A percentile compares a stretch with the other conserved stretches of the same genome.
Evolutionary conservation across 2,888 invertebrate species (phyloP).

Genomic region (Deladenus siricidicola): DNA sequence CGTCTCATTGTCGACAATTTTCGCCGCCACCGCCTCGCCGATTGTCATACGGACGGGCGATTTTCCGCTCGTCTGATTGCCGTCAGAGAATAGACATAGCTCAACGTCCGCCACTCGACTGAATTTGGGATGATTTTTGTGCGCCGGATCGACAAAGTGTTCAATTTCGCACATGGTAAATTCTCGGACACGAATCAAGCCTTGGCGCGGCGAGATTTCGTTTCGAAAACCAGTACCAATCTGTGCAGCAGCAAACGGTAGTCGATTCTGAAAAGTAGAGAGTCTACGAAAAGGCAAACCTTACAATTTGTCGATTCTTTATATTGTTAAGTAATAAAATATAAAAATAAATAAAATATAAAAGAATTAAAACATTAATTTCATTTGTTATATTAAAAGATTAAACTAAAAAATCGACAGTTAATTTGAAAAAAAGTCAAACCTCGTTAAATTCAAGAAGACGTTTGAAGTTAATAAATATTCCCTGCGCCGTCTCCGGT

Average conservation of each 20-base stretch:
- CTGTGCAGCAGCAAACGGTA: constrained; percentile 94
- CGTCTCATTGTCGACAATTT: constrained; percentile 88
- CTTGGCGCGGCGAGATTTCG: constrained; percentile 85
- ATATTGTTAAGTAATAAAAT: neutral
- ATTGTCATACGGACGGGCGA: constrained; percentile 61
- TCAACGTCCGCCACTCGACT: constrained; percentile 64
- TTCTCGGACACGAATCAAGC: constrained; percentile 61
- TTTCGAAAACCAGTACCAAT: constrained; percentile 97
- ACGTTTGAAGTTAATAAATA: constrained; percentile 98
- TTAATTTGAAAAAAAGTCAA: neutral
- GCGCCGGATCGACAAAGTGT: constrained; percentile 87
- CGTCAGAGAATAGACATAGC: constrained; percentile 81
- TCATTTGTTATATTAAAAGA: neutral
- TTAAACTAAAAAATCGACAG: neutral
- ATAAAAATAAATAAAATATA: neutral
- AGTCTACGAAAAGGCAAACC: neutral
- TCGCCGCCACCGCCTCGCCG: constrained; percentile 73
- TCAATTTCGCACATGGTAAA: constrained; percentile 99
- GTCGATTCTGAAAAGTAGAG: constrained; percentile 31
- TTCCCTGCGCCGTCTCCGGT: constrained; percentile 98
- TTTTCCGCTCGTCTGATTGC: constrained; percentile 80
- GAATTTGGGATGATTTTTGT: constrained; percentile 85
- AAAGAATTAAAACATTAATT: neutral
- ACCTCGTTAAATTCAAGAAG: constrained; percentile 91
- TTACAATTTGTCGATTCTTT: neutral